phyloP scores from a whole-genome alignment of 2,113 vertebrate genomes.

The Oophaga pumilio region DNA sequence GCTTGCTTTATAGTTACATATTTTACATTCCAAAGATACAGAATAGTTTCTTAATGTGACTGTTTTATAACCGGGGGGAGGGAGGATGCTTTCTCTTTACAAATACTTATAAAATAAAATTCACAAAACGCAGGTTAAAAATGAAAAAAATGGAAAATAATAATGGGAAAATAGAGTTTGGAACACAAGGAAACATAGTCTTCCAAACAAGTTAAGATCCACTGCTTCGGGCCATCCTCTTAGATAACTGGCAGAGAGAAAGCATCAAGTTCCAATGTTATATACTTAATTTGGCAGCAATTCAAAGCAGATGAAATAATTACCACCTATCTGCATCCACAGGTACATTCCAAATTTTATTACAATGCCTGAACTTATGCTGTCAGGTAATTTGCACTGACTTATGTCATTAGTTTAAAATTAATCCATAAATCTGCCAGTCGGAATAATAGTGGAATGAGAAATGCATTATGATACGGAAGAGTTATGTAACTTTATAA shows the following conservation, averaged over 20 bases:
- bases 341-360: conserved; percentile 47
- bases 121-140: background rate
- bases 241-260: conserved; percentile 45
- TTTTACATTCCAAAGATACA: too few relatives aligned
- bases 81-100: background rate
- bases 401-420: conserved; percentile 13
- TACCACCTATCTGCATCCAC: conserved; percentile 34
- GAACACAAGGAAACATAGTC: background rate
- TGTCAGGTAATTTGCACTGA: conserved; percentile 28
- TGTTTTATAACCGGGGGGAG: too few relatives aligned
- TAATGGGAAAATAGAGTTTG: conserved; percentile 17
- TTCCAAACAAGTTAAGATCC: conserved; percentile 48
- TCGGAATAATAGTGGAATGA: background rate
- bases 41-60: too few relatives aligned
- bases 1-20: too few relatives aligned
- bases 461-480: background rate
- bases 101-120: background rate
- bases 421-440: background rate
- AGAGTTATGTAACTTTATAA: background rate
- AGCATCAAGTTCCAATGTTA: conserved; percentile 11
- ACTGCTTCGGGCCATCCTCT: conserved; percentile 34
- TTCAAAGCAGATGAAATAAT: conserved; percentile 45
- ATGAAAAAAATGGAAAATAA: background rate
- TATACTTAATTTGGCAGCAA: conserved; percentile 41
- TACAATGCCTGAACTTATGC: conserved; percentile 1